Percentiles rank a stretch among this genome's conserved stretches.
phyloP scores from a whole-genome alignment of 2,888 invertebrate species.

The Drosophila formosana region DNA sequence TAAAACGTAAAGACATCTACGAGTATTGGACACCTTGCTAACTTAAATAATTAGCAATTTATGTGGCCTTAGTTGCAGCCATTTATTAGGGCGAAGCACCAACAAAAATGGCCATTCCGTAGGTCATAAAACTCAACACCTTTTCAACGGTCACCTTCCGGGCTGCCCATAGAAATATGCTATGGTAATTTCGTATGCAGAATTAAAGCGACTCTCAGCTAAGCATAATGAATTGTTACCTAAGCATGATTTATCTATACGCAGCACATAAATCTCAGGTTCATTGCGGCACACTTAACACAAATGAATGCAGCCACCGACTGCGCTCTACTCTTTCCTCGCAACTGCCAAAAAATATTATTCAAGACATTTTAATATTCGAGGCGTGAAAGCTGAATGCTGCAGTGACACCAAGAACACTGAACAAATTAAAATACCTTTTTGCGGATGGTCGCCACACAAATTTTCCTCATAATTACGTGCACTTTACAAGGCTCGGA shows the following conservation, averaged over 20 bases:
- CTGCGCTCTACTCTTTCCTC: slow-evolving; percentile 18
- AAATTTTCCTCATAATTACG: slow-evolving; percentile 49
- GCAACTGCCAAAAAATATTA: too few relatives aligned
- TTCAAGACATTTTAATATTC: too few relatives aligned
- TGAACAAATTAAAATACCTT: slow-evolving; percentile 3
- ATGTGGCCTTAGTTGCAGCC: slow-evolving; percentile 51
- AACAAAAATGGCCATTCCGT: slow-evolving; percentile 37
- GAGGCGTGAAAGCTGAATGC: neutral
- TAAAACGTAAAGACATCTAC: neutral
- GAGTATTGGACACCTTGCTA: slow-evolving; percentile 38
- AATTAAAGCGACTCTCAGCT: slow-evolving; percentile 32
- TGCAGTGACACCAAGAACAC: neutral
- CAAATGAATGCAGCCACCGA: slow-evolving; percentile 5
- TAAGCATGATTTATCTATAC: slow-evolving; percentile 71
- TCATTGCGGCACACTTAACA: slow-evolving; percentile 15
- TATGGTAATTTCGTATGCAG: slow-evolving; percentile 44
- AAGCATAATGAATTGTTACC: slow-evolving; percentile 74
- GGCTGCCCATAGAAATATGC: slow-evolving; percentile 46
- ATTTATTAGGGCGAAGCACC: slow-evolving; percentile 55
- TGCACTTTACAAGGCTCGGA: slow-evolving; percentile 17
- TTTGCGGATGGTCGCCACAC: neutral
- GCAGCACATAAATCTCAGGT: slow-evolving; percentile 64
- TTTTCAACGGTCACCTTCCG: slow-evolving; percentile 19
- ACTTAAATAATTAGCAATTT: slow-evolving; percentile 74
- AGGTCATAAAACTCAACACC: slow-evolving; percentile 63